A percentile compares a stretch with the other conserved stretches of the same genome.
Evolutionary conservation across 2,888 invertebrate species (phyloP).

Genomic region (Flexamia atlantica): DNA sequence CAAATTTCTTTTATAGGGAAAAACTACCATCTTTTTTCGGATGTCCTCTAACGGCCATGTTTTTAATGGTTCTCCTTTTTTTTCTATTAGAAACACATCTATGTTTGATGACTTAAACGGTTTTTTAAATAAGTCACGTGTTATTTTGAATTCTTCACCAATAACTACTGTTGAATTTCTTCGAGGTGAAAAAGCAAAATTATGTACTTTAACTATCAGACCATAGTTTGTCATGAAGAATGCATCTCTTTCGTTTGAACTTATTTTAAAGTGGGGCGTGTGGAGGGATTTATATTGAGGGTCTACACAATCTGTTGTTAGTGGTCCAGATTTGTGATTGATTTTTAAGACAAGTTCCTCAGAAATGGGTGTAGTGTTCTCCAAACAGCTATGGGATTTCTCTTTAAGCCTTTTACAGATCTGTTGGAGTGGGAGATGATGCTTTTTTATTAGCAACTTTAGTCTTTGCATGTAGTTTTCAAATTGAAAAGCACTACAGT

Average conservation of each 20-base stretch:
- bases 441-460: background rate
- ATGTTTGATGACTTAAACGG: background rate
- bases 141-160: background rate
- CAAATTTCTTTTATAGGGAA: background rate
- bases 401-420: background rate
- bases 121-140: background rate
- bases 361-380: background rate
- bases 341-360: background rate
- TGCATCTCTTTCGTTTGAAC: background rate
- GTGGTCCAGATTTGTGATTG: background rate
- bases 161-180: background rate
- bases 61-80: background rate
- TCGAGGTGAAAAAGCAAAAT: background rate
- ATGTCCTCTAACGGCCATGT: background rate
- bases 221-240: background rate
- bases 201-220: background rate
- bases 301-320: background rate
- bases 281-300: background rate
- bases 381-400: background rate
- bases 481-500: slow-evolving; percentile 72
- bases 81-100: background rate
- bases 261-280: background rate
- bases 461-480: slow-evolving; percentile 70
- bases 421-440: slow-evolving; percentile 11
- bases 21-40: background rate